phyloP scores from a whole-genome alignment of 2,797 vertebrate species.

The Chrysolophus pictus region DNA sequence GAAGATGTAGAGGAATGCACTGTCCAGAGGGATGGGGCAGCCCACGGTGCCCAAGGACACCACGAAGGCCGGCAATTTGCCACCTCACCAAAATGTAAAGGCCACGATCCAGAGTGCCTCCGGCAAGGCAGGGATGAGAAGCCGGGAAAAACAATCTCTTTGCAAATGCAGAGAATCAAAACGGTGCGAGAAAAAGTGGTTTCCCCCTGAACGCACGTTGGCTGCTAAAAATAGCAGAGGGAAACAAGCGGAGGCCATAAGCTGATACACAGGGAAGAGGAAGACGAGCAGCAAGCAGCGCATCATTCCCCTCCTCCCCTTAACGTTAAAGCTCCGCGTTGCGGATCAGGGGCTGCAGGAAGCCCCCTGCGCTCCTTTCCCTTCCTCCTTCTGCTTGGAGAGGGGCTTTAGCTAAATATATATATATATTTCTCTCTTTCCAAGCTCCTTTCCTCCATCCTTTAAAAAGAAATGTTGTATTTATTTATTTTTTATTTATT shows the following conservation, averaged over 20 bases:
- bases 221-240: background rate
- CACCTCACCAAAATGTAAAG: background rate
- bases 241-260: background rate
- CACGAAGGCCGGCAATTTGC: background rate
- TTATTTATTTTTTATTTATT: no score
- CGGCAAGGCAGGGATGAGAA: background rate
- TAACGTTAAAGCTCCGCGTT: background rate
- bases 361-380: background rate
- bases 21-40: background rate
- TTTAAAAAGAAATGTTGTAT: no score
- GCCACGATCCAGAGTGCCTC: background rate
- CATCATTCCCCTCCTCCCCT: rapidly evolving
- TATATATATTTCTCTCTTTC: no score
- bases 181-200: background rate
- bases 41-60: background rate
- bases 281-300: no score
- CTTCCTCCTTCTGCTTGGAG: background rate
- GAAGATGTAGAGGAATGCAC: background rate
- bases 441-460: no score
- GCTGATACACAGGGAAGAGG: background rate
- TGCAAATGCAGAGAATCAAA: background rate
- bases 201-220: background rate
- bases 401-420: background rate
- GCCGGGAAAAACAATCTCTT: rapidly evolving
- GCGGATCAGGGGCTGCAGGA: background rate